Conservation (phyloP, 1,140 invertebrate genomes). For the Coenobita brevimanus region DNA sequence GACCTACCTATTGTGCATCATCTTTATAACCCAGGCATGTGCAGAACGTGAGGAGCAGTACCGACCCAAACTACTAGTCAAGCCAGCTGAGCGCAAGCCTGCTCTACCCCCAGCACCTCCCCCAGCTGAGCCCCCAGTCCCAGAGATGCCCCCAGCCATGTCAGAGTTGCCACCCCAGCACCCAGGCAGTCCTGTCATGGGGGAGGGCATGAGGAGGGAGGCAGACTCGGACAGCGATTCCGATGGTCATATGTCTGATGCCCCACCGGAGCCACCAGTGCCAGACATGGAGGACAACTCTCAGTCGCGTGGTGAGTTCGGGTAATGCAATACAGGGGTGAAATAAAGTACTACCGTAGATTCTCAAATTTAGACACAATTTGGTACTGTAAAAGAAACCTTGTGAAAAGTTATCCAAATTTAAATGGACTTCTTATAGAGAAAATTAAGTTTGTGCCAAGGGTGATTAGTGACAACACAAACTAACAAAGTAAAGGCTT, state of each 20-base stretch:
- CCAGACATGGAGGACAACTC: constrained; percentile 46
- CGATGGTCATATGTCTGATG: constrained; percentile 47
- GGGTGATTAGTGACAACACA: too few species aligned
- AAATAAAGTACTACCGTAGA: not conserved
- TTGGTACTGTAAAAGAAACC: too few species aligned
- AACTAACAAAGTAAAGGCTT: too few species aligned
- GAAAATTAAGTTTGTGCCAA: too few species aligned
- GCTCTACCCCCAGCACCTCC: constrained; percentile 33
- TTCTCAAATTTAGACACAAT: too few species aligned
- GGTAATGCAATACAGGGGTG: not conserved
- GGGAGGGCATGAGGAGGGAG: constrained; percentile 3
- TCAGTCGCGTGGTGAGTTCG: constrained; percentile 23
- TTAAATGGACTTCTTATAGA: too few species aligned
- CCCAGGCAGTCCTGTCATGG: too few species aligned
- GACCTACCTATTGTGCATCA: not conserved
- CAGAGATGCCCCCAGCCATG: constrained; percentile 28
- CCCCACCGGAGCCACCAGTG: constrained; percentile 41
- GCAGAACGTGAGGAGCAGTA: constrained; percentile 88
- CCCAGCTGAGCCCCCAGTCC: constrained; percentile 26
- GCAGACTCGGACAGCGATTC: constrained; percentile 59
- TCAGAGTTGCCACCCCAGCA: not conserved
- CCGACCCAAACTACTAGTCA: constrained; percentile 78
- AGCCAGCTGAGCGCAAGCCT: constrained; percentile 60
- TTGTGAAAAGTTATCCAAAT: too few species aligned
- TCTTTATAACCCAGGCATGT: constrained; percentile 76